Evolutionary conservation across 1,140 invertebrate species (phyloP).

Genomic region (Sogatella furcifera): DNA sequence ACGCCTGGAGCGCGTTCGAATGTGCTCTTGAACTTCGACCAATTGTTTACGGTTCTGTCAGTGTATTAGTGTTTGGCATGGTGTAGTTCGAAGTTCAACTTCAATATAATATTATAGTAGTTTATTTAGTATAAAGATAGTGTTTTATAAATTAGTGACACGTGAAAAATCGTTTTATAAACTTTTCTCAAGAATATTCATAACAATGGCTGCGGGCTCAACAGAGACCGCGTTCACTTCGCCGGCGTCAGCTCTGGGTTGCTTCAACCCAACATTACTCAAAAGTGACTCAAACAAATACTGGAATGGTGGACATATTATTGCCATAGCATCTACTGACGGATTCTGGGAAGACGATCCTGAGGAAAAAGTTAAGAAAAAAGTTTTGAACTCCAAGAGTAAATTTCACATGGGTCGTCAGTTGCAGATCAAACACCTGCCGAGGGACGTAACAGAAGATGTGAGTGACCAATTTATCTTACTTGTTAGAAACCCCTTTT

Average conservation of each 20-base stretch:
- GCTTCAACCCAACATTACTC: conserved; percentile 11
- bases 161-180: no score
- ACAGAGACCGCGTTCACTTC: conserved; percentile 9
- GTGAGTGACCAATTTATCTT: conserved; percentile 23
- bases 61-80: no score
- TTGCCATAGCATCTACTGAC: conserved; percentile 31
- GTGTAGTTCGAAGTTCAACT: no score
- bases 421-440: conserved; percentile 35
- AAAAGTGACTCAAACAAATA: conserved; percentile 10
- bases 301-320: conserved; percentile 14
- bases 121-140: no score
- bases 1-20: no score
- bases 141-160: no score
- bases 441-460: conserved; percentile 36
- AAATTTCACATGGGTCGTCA: conserved; percentile 35
- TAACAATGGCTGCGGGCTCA: conserved; percentile 11
- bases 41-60: no score
- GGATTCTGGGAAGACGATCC: conserved; percentile 34
- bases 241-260: neutral
- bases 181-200: neutral
- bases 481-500: no score
- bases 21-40: no score
- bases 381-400: conserved; percentile 30
- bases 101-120: no score
- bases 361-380: conserved; percentile 28